Evolutionary conservation across 2,888 invertebrate genomes (phyloP).

Genomic region (Hetaerina titia): DNA sequence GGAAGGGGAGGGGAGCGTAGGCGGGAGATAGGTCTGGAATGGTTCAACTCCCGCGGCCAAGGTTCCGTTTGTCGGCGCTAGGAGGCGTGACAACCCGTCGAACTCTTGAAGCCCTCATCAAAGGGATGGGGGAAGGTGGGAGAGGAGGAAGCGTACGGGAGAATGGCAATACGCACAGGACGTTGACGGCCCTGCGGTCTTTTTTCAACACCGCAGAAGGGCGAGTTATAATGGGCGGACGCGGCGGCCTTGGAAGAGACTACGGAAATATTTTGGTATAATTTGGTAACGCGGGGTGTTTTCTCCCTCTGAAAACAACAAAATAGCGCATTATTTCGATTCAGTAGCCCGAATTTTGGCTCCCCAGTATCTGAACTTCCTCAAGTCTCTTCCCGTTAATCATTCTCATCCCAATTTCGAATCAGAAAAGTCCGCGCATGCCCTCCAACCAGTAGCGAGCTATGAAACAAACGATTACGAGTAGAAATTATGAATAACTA

Average conservation of each 20-base stretch:
- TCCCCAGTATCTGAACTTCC: too few species aligned
- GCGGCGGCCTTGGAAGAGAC: not conserved
- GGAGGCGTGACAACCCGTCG: not conserved
- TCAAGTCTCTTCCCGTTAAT: too few species aligned
- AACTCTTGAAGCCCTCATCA: not conserved
- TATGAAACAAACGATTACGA: too few species aligned
- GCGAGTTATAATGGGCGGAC: not conserved
- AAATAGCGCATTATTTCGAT: not conserved
- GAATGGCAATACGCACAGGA: not conserved
- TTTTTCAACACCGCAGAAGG: not conserved
- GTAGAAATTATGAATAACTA: too few species aligned
- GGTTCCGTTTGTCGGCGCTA: slow-evolving; percentile 15
- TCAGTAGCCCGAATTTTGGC: too few species aligned
- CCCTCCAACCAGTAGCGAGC: too few species aligned
- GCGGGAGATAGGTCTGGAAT: not conserved
- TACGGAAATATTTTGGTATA: not conserved
- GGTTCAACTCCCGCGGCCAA: not conserved
- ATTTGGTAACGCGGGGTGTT: not conserved
- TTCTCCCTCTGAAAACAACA: not conserved
- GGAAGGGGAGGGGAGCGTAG: not conserved
- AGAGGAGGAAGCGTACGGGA: not conserved
- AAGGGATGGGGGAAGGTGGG: not conserved
- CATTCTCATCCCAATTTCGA: too few species aligned
- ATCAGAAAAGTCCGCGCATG: too few species aligned
- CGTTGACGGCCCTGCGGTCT: not conserved